These are phyloP conservation scores for Pan paniscus DNA, from an alignment of 2,113 vertebrate genomes.

Conservation along the genomic window DNA sequence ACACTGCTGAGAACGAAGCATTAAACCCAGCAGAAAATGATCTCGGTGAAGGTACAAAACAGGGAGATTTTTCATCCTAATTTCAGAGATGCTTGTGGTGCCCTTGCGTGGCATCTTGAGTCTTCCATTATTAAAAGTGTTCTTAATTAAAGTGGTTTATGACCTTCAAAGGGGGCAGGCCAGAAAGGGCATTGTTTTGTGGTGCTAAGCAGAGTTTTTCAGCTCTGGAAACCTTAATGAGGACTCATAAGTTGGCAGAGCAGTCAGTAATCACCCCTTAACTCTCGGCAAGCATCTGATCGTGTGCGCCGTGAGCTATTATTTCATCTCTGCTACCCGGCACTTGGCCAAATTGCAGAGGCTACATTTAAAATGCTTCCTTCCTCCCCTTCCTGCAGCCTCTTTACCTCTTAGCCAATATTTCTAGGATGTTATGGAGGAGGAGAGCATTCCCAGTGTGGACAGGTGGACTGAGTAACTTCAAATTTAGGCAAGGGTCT, in stretches of 20 bases:
- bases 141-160: conserved; percentile 82
- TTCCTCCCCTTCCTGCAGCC: conserved; percentile 20
- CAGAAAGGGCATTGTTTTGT: conserved; percentile 68
- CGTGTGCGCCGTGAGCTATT: conserved; percentile 60
- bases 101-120: conserved; percentile 59
- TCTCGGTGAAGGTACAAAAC: neutral
- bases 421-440: neutral
- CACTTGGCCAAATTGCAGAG: conserved; percentile 55
- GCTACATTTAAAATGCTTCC: conserved; percentile 72
- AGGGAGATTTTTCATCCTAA: conserved; percentile 68
- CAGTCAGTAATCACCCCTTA: conserved; percentile 73
- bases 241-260: conserved; percentile 66
- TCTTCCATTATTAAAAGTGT: conserved; percentile 75
- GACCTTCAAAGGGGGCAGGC: conserved; percentile 69
- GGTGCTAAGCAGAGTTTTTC: conserved; percentile 68
- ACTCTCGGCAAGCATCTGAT: conserved; percentile 50
- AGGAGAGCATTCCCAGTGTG: neutral
- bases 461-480: neutral
- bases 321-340: conserved; percentile 74
- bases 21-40: conserved; percentile 34
- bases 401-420: neutral
- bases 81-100: conserved; percentile 26
- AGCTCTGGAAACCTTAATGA: conserved; percentile 67
- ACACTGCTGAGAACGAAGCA: neutral
- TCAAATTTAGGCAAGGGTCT: neutral